Base-by-base conservation (phyloP, 2,797 vertebrate genomes). In the Bufotes viridis region DNA sequence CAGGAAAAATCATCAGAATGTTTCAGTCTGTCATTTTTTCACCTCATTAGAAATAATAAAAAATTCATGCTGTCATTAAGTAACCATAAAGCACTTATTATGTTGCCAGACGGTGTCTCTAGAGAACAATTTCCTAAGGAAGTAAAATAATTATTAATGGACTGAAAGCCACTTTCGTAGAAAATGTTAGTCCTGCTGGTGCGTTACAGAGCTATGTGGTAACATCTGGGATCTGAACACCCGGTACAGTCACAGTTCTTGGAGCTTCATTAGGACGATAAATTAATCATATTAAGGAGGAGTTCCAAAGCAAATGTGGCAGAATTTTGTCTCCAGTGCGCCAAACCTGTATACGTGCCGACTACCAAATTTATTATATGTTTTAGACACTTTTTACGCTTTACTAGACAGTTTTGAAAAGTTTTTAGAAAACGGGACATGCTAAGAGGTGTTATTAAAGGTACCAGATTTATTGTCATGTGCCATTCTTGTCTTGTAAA, bases 11-110 rank as follows among this genome's bases (percentile, higher is more conserved):
- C 69, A n/a, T 74, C 42, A 72, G 34, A 85, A 85, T 63, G 72
- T 85, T 85, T 72, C 34, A 85, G 76, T 85, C 74, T 85, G 83
- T 75, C 72, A 76, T 85, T 85, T 85, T 57, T 42, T 51, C 7
- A 17, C 55, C 58, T 81, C 84, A 81, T 87, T 87, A 81, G 85
- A 60, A 61, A 58, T 81, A 70, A 81, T 87, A 81, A 87, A 87
- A 87, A 74, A 87, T 87, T 87, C 55, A 87, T 81, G n/a, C 24
- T 87, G 61, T 87, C 65, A 86, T 86, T 69, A 87, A 51, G 65
- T 34, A 72, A 70, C 78, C 55, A 80, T 60, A 81, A 87, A 87
- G 85, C 85, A 81, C 78, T 87, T 75, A 87, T 81, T 78, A 81
- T 81, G 78, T 87, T 81, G 85, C 78, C 78, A 81, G 85, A 70